phyloP scores from a whole-genome alignment of 1,140 invertebrate species.

The Ceratoteleas bidentatus region DNA sequence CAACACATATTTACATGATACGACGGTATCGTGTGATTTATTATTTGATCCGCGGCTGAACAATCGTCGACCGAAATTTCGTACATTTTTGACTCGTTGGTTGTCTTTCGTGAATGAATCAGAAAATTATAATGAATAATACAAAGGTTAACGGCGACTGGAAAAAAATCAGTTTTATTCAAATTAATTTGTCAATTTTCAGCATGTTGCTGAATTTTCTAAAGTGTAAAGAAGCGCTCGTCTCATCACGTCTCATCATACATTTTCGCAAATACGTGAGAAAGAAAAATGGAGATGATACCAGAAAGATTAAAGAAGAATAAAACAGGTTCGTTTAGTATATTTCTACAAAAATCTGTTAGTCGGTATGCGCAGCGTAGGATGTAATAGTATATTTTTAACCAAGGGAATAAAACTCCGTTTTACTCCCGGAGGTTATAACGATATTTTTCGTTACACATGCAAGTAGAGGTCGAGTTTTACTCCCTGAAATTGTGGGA shows the following conservation, averaged over 20 bases:
- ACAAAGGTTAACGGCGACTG: conserved; percentile 16
- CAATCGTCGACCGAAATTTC: conserved; percentile 49
- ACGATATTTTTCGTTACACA: too few species aligned
- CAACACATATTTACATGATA: conserved; percentile 61
- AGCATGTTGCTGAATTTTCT: conserved; percentile 53
- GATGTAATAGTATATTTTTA: too few species aligned
- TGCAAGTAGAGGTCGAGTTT: too few species aligned
- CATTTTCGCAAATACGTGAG: conserved; percentile 58
- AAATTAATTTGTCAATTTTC: conserved; percentile 61
- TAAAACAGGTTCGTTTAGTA: conserved; percentile 43
- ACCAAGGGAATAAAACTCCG: too few species aligned
- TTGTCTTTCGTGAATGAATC: conserved; percentile 50
- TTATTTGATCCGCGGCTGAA: conserved; percentile 55
- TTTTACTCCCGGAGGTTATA: too few species aligned
- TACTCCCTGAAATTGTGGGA: too few species aligned
- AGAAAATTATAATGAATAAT: conserved; percentile 60
- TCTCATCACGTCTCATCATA: conserved; percentile 62
- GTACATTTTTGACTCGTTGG: conserved; percentile 42
- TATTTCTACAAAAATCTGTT: conserved; percentile 55
- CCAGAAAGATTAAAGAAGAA: conserved; percentile 60
- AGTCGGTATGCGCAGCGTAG: conserved; percentile 30
- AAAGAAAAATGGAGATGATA: conserved; percentile 66
- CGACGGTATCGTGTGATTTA: conserved; percentile 49
- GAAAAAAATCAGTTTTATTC: conserved; percentile 60
- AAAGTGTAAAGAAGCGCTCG: conserved; percentile 48